Evolutionary conservation across 2,888 invertebrate species (phyloP).

Genomic region (Thereva unica): DNA sequence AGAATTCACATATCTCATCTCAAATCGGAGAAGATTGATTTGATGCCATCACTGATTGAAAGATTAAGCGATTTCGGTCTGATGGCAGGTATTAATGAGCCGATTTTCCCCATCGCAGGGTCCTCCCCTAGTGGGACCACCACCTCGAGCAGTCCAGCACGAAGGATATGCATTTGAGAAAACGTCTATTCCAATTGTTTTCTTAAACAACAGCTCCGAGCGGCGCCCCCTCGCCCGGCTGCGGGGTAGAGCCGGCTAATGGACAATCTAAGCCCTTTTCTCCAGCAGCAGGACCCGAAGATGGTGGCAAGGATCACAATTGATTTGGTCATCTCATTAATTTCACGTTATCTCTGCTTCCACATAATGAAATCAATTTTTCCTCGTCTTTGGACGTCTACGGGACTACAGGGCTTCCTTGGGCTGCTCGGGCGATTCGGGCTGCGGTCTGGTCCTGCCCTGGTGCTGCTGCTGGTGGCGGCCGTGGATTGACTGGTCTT

Average conservation of each 20-base stretch:
- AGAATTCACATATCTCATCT: conserved; percentile 26
- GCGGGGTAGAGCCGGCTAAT: too few species aligned
- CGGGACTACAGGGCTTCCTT: conserved; percentile 12
- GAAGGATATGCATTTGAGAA: conserved; percentile 28
- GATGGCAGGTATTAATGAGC: conserved; percentile 43
- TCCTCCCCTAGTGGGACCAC: neutral
- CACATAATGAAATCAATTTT: conserved; percentile 44
- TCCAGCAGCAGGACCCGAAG: neutral
- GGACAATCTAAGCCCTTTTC: neutral
- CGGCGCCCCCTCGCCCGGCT: conserved; percentile 3
- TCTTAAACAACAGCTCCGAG: conserved; percentile 11
- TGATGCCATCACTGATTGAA: conserved; percentile 43
- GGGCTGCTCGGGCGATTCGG: conserved; percentile 17
- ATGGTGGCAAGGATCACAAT: conserved; percentile 26
- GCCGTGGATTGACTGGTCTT: neutral
- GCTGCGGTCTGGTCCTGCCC: conserved; percentile 18
- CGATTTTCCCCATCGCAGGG: conserved; percentile 28
- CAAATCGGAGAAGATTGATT: conserved; percentile 40
- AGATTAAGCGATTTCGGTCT: conserved; percentile 41
- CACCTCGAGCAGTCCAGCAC: neutral
- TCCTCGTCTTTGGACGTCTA: conserved; percentile 37
- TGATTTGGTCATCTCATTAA: conserved; percentile 43
- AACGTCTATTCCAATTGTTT: conserved; percentile 33
- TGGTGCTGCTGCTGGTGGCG: neutral
- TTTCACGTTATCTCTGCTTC: conserved; percentile 43